These are phyloP conservation scores for Halichoerus grypus DNA, from an alignment of 2,113 vertebrate species.

Conservation along the genomic window DNA sequence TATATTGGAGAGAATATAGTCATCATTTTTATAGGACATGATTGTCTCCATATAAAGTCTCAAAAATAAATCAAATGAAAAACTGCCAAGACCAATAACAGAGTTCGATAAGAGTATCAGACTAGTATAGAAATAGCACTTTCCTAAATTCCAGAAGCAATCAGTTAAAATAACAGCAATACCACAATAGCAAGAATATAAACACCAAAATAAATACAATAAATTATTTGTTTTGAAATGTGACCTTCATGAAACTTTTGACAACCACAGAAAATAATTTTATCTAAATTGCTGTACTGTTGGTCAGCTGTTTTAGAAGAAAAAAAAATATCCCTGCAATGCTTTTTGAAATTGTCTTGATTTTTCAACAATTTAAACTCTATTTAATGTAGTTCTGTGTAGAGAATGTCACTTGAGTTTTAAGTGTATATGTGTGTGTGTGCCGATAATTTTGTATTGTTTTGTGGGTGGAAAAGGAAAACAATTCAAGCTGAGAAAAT, in stretches of 20 bases:
- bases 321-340: slow-evolving; percentile 20
- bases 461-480: slow-evolving; percentile 63
- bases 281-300: slow-evolving; percentile 41
- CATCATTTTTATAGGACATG: background rate
- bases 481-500: slow-evolving; percentile 37
- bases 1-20: background rate
- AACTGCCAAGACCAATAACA: background rate
- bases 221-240: slow-evolving; percentile 16
- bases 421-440: slow-evolving; percentile 57
- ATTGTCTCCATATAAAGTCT: background rate
- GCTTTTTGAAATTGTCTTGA: slow-evolving; percentile 55
- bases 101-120: background rate
- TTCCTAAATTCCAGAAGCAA: background rate
- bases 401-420: slow-evolving; percentile 56
- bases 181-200: background rate
- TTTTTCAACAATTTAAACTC: slow-evolving; percentile 54
- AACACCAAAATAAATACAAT: background rate
- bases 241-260: background rate
- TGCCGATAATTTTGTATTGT: slow-evolving; percentile 73
- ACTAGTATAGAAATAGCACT: background rate
- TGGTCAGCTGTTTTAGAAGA: background rate
- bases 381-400: background rate
- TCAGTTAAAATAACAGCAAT: background rate
- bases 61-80: slow-evolving; percentile 2
- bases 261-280: slow-evolving; percentile 24